Conservation (phyloP, 2,113 vertebrate species). For the Dunckerocampus dactyliophorus region DNA sequence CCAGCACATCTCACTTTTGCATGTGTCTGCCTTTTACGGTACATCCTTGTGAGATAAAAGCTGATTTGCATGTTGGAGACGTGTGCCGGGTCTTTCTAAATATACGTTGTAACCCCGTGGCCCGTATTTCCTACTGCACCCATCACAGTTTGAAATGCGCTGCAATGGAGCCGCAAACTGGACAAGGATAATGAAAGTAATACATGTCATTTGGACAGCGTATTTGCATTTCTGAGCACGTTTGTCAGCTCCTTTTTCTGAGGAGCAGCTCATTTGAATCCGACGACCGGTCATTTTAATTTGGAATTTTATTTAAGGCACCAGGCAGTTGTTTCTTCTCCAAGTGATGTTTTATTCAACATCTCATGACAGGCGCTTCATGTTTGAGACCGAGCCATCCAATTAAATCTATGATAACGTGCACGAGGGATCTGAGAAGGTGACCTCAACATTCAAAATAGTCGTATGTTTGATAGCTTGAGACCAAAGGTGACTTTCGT, state of each 20-base stretch:
- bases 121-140: neutral
- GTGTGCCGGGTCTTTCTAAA: neutral
- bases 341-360: slow-evolving; percentile 68
- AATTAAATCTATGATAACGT: slow-evolving; percentile 68
- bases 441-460: slow-evolving; percentile 51
- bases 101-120: slow-evolving; percentile 1
- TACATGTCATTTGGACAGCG: neutral
- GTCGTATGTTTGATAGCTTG: slow-evolving; percentile 20
- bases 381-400: slow-evolving; percentile 48
- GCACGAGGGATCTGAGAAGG: slow-evolving; percentile 42
- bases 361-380: slow-evolving; percentile 54
- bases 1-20: neutral
- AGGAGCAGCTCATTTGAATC: slow-evolving; percentile 58
- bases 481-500: slow-evolving; percentile 20
- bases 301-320: slow-evolving; percentile 39
- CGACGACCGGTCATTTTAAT: slow-evolving; percentile 50
- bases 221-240: slow-evolving; percentile 32
- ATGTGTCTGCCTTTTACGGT: neutral
- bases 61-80: neutral
- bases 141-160: neutral
- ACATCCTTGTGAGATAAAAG: neutral
- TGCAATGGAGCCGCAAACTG: neutral
- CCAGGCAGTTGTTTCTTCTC: slow-evolving; percentile 45
- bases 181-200: slow-evolving; percentile 2
- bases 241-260: slow-evolving; percentile 45